A percentile compares a stretch with the other conserved stretches of the same genome.
Evolutionary conservation across 2,797 vertebrate species (phyloP).

Genomic region (Passerculus sandwichensis): DNA sequence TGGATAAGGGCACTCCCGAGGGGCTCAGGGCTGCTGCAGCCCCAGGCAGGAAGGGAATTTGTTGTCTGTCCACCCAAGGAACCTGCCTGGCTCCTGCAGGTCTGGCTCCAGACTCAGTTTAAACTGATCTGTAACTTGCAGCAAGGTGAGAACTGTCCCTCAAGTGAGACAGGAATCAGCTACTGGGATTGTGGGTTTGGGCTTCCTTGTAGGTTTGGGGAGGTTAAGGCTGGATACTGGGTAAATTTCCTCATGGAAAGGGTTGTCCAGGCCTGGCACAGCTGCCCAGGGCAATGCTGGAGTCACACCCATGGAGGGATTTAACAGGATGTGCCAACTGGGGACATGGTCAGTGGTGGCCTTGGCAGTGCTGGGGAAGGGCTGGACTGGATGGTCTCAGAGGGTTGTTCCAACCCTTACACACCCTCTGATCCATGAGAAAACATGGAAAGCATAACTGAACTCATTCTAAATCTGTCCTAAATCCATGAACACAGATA

Average conservation of each 20-base stretch:
- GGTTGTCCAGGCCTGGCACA: neutral
- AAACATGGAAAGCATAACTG: neutral
- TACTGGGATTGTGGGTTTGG: neutral
- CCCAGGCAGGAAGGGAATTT: neutral
- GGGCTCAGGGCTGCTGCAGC: neutral
- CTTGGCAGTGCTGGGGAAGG: neutral
- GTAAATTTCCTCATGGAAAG: neutral
- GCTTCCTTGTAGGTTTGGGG: neutral
- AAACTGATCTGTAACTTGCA: neutral
- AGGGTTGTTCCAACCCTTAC: neutral
- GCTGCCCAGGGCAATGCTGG: neutral
- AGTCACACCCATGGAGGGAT: neutral
- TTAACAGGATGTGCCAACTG: neutral
- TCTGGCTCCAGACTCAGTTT: neutral
- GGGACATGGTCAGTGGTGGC: neutral
- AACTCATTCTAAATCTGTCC: neutral
- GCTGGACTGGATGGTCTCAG: neutral
- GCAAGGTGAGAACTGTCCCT: neutral
- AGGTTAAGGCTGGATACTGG: neutral
- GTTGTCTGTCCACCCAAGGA: neutral
- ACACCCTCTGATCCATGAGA: neutral
- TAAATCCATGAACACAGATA: neutral
- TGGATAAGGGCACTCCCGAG: neutral
- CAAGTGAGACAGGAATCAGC: neutral
- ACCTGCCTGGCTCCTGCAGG: accelerated